Base-by-base conservation (phyloP, 2,888 invertebrate genomes). In the Andrena camellia region DNA sequence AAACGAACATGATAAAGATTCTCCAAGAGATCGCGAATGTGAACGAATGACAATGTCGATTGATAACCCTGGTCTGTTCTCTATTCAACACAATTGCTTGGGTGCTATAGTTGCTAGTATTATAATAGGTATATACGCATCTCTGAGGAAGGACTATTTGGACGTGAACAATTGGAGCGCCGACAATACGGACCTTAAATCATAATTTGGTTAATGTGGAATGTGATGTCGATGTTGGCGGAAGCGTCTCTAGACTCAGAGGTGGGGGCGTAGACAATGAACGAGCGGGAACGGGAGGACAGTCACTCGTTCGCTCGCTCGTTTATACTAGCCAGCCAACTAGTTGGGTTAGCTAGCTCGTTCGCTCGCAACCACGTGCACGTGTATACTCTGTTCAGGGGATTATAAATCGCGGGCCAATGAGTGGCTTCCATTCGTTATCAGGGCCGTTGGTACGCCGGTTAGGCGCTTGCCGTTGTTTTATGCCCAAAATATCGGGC, bases 171-270 rank as follows among this genome's bases (percentile, higher is more conserved):
- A 93, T 93, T 90, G 92, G 90, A 88, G 88, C 85, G 89, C 82
- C 91, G 91, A 92, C 92, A 92, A 92, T 93, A 90, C 91, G 84
- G 92, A 92, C 91, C 92, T 93, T 93, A 94, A 93, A 93, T 93
- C 93, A 94, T 93, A 92, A 93, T 93, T 93, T 93, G 93, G 93
- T 93, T 93, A 93, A 93, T 93, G 92, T 91, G 93, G 93, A 93
- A 93, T 93, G 93, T 92, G 92, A 93, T 91, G 93, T 93, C 93
- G 92, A 93, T 92, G 92, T 90, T 90, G 89, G 93, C 90, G 90
- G 89, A 89, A 89, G 90, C 90, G 91, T 91, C 86, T 82, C 83
- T 72, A 66, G 69, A 66, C 62, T 68, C 77, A 68, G 48, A 83
- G 63, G 72, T 75, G 59, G 54, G 35, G 54, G 23, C 42, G 73